Conservation (phyloP, 2,797 vertebrate genomes). For the Lithobates pipiens region DNA sequence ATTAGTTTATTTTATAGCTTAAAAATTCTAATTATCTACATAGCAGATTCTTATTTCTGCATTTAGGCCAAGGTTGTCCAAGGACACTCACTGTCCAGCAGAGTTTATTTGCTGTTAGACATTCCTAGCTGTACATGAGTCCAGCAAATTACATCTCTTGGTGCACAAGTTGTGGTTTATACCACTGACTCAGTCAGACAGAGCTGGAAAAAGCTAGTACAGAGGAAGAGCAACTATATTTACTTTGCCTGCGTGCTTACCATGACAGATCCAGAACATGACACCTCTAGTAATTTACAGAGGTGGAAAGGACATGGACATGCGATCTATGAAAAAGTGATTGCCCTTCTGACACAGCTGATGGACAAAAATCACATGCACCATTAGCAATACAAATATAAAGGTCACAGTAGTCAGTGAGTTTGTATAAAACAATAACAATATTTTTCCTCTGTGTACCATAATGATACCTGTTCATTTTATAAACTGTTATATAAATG, state of each 20-base stretch:
- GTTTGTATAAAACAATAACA: too few species aligned
- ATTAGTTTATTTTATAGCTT: too few species aligned
- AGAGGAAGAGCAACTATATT: slow-evolving; percentile 18
- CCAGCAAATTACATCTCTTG: not conserved
- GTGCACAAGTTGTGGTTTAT: not conserved
- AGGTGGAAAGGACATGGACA: slow-evolving; percentile 4
- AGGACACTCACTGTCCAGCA: not conserved
- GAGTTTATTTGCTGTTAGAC: not conserved
- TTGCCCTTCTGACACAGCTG: too few species aligned
- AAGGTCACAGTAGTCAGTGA: too few species aligned
- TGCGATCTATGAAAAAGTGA: not conserved
- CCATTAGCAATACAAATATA: too few species aligned
- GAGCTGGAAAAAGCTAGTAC: slow-evolving; percentile 8
- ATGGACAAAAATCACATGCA: too few species aligned
- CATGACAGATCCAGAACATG: slow-evolving; percentile 16
- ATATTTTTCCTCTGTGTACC: too few species aligned
- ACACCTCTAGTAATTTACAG: slow-evolving; percentile 3
- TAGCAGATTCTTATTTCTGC: too few species aligned
- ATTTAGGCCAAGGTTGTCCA: not conserved
- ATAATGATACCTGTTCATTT: too few species aligned
- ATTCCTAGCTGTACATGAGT: not conserved
- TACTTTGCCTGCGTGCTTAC: slow-evolving; percentile 13
- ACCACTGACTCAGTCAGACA: slow-evolving; percentile 1
- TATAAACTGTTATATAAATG: too few species aligned
- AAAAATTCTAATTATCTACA: too few species aligned